Conservation (phyloP, 2,888 invertebrate genomes). For the Dolichopus griseipennis region DNA sequence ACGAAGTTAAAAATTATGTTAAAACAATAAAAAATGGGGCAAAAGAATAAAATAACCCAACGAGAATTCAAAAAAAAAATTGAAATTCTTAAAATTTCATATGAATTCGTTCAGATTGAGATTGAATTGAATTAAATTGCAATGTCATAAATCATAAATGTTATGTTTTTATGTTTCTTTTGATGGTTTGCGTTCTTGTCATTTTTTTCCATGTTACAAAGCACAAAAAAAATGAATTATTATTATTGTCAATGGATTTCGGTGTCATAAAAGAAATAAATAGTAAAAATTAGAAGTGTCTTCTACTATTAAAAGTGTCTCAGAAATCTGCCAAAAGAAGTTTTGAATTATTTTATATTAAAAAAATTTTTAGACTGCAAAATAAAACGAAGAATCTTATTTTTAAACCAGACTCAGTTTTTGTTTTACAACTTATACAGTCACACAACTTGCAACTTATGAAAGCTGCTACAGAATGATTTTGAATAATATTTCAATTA, state of each 20-base stretch:
- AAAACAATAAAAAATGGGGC: background rate
- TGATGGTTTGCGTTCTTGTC: background rate
- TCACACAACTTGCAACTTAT: no score
- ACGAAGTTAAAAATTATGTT: background rate
- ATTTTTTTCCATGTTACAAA: background rate
- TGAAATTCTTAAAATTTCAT: background rate
- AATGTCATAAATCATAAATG: conserved; percentile 1
- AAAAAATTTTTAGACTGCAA: no score
- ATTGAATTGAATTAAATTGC: background rate
- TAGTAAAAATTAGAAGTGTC: background rate
- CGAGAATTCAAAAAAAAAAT: background rate
- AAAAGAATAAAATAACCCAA: no score
- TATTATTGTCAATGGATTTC: background rate
- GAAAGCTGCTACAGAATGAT: no score
- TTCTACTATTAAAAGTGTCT: background rate
- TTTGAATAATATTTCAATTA: no score
- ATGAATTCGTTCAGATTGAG: background rate
- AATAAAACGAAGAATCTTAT: no score
- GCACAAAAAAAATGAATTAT: background rate
- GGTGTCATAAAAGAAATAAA: conserved; percentile 3
- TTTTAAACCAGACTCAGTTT: no score
- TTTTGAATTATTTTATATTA: no score
- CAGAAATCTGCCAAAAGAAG: background rate
- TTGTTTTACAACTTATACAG: no score
- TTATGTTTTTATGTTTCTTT: no score